A percentile compares a stretch with the other conserved stretches of the same genome.
phyloP scores from a whole-genome alignment of 1,140 invertebrate species.

The Bursaphelenchus mucronatus region DNA sequence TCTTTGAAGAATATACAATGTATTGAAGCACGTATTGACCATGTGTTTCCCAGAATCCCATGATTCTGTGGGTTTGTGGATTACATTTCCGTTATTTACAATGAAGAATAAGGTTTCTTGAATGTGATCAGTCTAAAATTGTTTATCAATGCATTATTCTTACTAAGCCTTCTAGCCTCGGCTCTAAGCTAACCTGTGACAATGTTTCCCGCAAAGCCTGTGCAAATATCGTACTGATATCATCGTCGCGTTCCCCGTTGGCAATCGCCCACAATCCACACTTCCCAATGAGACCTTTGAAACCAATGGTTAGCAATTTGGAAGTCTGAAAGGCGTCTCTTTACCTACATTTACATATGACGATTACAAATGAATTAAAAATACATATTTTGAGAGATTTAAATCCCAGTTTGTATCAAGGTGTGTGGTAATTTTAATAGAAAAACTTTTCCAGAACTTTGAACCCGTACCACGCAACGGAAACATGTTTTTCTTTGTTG shows the following conservation, averaged over 20 bases:
- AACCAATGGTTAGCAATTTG: not conserved
- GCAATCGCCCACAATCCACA: constrained; percentile 31
- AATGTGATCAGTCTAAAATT: constrained; percentile 17
- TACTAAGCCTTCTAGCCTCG: not conserved
- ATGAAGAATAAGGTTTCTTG: constrained; percentile 25
- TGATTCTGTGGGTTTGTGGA: not conserved
- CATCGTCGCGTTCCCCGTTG: constrained; percentile 24
- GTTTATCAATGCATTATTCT: not conserved
- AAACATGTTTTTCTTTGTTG: too few relatives aligned
- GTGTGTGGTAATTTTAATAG: too few relatives aligned
- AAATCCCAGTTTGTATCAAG: too few relatives aligned
- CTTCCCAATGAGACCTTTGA: constrained; percentile 21
- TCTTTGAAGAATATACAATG: constrained; percentile 22
- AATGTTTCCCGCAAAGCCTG: constrained; percentile 3
- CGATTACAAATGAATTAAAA: constrained; percentile 5
- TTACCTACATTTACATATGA: too few relatives aligned
- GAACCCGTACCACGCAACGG: too few relatives aligned
- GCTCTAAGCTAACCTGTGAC: constrained; percentile 6
- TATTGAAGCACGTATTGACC: constrained; percentile 32
- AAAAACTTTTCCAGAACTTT: too few relatives aligned
- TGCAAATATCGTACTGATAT: constrained; percentile 12
- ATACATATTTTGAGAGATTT: not conserved
- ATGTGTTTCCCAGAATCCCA: constrained; percentile 5
- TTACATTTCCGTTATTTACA: constrained; percentile 21
- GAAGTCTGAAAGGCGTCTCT: constrained; percentile 6